Base-by-base conservation (phyloP, 2,113 vertebrate genomes). In the Odontesthes bonariensis region DNA sequence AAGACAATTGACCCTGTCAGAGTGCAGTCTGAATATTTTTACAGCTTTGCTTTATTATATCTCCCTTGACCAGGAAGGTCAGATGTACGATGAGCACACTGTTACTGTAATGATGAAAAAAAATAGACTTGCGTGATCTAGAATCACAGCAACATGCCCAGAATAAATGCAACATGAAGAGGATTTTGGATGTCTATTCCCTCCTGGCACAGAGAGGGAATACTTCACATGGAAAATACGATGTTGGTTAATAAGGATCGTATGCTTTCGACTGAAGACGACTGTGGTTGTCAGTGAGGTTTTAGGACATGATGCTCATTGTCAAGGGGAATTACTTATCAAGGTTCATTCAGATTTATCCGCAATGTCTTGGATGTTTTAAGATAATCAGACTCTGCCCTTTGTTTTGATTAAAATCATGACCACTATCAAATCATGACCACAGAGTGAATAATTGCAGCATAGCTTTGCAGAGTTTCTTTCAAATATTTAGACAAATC, bases 181-280 rank as follows among this genome's bases (percentile, higher is more conserved):
- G 63, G 67, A 60, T 58, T 72, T 75, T 68, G 35, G 72, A 84
- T 73, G 69, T 75, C 79, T 40, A 31, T 66, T 79, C 71, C 74
- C 46, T 59, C 42, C 70, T 68, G 4, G 31, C 64, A 44, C 55
- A 5, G 54, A 72, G 63, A 56, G 35, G 56, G 58, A 84, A 68
- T 44, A 1, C 38, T 16, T 17, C 73, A 79, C 73, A 66, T 82
- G 88, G 88, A 90, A 92, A 92, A 65, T 68, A 84, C 86, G 79
- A 87, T 49, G 69, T 22, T 6, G 11, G 67, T 23, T 86, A 89
- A 85, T 83, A 81, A 72, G 84, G 76, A 60, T 83, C 86, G 81
- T 17, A 69, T 69, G 66, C 12, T 51, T 59, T 71, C 47, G 73
- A 35, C 58, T 61, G 71, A 79, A 83, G 69, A 83, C 19, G 75